phyloP scores from a whole-genome alignment of 2,888 invertebrate species.

The Drosophila yooni region DNA sequence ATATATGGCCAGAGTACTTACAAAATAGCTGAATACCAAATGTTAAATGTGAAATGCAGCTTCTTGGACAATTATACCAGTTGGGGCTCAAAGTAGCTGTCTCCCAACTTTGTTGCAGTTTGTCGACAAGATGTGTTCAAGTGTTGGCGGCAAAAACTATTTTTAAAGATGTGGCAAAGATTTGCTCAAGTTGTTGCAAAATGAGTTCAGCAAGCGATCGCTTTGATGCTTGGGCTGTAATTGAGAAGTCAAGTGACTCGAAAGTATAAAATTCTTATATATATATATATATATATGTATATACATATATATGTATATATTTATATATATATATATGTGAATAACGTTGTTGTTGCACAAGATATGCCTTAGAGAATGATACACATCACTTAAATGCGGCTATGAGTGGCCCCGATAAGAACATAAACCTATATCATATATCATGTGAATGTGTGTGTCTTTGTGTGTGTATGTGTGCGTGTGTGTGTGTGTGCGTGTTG shows the following conservation, averaged over 20 bases:
- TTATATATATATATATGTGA: conserved; percentile 15
- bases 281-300: conserved; percentile 18
- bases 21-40: conserved; percentile 10
- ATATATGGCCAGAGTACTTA: not conserved
- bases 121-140: not conserved
- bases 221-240: conserved; percentile 35
- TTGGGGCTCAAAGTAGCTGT: conserved; percentile 6
- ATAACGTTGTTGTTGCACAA: conserved; percentile 50
- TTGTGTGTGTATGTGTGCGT: not conserved
- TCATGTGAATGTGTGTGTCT: conserved; percentile 20
- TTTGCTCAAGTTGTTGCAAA: conserved; percentile 4
- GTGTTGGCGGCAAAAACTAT: not conserved
- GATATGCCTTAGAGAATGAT: conserved; percentile 48
- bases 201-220: conserved; percentile 5
- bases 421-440: conserved; percentile 30
- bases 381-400: conserved; percentile 38
- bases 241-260: conserved; percentile 43
- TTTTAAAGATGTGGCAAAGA: conserved; percentile 1
- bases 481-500: not conserved
- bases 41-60: conserved; percentile 20
- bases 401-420: conserved; percentile 56
- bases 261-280: conserved; percentile 9
- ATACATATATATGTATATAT: not conserved
- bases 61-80: conserved; percentile 27
- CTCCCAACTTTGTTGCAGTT: not conserved